phyloP scores from a whole-genome alignment of 2,797 vertebrate genomes.

The Danio kyathit region DNA sequence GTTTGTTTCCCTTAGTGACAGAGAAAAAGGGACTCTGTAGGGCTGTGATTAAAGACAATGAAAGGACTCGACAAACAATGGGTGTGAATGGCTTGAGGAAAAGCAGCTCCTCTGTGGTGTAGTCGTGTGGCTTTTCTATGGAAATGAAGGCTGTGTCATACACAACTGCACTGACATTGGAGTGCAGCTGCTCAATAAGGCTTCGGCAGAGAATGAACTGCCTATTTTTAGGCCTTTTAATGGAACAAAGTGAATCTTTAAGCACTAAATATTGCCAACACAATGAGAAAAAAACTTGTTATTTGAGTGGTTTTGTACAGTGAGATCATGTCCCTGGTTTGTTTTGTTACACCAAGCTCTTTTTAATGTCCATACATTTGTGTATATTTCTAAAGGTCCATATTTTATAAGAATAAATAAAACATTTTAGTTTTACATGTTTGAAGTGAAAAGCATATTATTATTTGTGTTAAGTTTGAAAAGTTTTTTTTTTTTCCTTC shows the following conservation, averaged over 20 bases:
- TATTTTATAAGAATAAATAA: constrained; percentile 97
- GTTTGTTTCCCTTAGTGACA: constrained; percentile 81
- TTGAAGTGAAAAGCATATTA: constrained; percentile 55
- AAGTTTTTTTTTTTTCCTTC: not conserved
- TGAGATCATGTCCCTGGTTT: constrained; percentile 66
- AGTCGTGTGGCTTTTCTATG: constrained; percentile 91
- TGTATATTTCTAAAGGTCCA: constrained; percentile 89
- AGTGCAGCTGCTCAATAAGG: constrained; percentile 80
- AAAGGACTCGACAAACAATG: constrained; percentile 84
- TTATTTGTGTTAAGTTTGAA: constrained; percentile 6
- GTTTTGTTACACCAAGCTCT: constrained; percentile 69
- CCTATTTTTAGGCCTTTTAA: constrained; percentile 88
- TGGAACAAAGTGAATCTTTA: constrained; percentile 85
- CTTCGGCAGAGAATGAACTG: constrained; percentile 83
- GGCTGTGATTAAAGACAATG: constrained; percentile 85
- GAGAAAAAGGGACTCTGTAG: constrained; percentile 84
- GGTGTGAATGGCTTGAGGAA: constrained; percentile 81
- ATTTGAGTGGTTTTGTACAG: constrained; percentile 77
- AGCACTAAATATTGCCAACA: constrained; percentile 85
- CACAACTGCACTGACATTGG: constrained; percentile 85
- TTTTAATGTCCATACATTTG: constrained; percentile 75
- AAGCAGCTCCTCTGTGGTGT: constrained; percentile 79
- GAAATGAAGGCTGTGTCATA: constrained; percentile 88
- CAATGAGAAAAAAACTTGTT: constrained; percentile 55
- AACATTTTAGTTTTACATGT: constrained; percentile 89